A percentile compares a stretch with the other conserved stretches of the same genome.
Evolutionary conservation across 2,113 vertebrate genomes (phyloP).

Genomic region (Solea solea): DNA sequence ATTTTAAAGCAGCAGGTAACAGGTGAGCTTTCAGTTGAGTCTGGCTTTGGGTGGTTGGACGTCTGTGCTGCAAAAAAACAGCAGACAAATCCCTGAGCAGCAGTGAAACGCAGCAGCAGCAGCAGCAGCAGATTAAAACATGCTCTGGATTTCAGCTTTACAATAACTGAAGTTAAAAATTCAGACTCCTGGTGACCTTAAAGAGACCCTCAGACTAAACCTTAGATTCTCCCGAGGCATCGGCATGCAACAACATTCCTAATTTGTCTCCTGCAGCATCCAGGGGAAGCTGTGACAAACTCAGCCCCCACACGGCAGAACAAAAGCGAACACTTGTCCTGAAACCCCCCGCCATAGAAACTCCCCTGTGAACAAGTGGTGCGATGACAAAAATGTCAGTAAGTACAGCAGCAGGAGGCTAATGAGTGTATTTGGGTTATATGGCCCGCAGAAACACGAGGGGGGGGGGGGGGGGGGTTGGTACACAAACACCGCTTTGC

Average conservation of each 20-base stretch:
- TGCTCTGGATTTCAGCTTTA: constrained; percentile 52
- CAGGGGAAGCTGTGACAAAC: constrained; percentile 56
- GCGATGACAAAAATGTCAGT: constrained; percentile 69
- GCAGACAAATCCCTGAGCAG: constrained; percentile 42
- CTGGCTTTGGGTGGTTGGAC: constrained; percentile 35
- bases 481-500: constrained; percentile 51
- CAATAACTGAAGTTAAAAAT: constrained; percentile 41
- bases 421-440: constrained; percentile 63
- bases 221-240: constrained; percentile 28
- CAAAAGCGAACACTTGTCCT: constrained; percentile 44
- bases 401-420: constrained; percentile 57
- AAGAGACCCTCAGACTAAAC: constrained; percentile 21
- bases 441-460: constrained; percentile 50
- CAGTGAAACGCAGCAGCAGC: constrained; percentile 11
- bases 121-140: constrained; percentile 22
- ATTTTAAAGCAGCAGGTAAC: constrained; percentile 41
- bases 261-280: constrained; percentile 9
- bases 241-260: constrained; percentile 16
- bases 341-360: constrained; percentile 27
- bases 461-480: background rate
- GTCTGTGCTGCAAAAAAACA: constrained; percentile 25
- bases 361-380: constrained; percentile 58
- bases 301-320: constrained; percentile 38
- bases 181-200: constrained; percentile 20
- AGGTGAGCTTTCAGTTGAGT: constrained; percentile 42